Evolutionary conservation across 92 coral and sea anemone genomes (phyloP), one percentile per base, ranked within the genome.

Genomic region (Epizoanthus ramosus): DNA sequence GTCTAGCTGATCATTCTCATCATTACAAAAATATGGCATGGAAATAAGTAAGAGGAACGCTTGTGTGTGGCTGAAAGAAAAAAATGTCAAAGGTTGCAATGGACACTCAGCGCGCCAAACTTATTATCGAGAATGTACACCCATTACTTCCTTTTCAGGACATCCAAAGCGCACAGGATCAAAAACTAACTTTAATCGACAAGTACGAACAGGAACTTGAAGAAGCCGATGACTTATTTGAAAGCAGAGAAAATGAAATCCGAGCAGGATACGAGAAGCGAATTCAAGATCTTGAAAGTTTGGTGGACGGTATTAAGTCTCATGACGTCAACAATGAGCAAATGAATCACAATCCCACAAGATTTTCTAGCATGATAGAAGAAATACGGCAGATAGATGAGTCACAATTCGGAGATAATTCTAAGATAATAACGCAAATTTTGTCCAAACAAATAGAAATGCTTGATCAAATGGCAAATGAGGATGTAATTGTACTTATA

Each of bases 131-230:
- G 56, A 69, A 69, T 39, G 17, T 71, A 74, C 15, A 52, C 23
- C 57, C 37, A 52, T 31, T 79, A 63, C 71, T 72, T 50, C 74
- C 71, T 47, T 45, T 86, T 63, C 81, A 91, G 94, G 88, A 84
- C 54, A 87, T 91, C 17, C 56, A 81, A 75, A 59, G 71, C 0
- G 76, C 83, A 33, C 88, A 80, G 53, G 79, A 77, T 17, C 87
- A 88, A 63, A 91, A 91, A 81, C 18, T 85, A 23, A 67, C 81
- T 41, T 59, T 91, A 63, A 80, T 88, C 8, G 60, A 71, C 35
- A 79, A 85, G 45, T 91, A 91, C 61, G 94, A 91, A 67, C 79
- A 84, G 47, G 94, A 91, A 58, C 87, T 91, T 8, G 91, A 91
- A 66, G 94, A 91, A 68, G 88, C 94, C 16, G 84, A 84, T 8